Evolutionary conservation across 2,113 vertebrate genomes (phyloP), one percentile per base, ranked within the genome.

Genomic region (Trichechus manatus): DNA sequence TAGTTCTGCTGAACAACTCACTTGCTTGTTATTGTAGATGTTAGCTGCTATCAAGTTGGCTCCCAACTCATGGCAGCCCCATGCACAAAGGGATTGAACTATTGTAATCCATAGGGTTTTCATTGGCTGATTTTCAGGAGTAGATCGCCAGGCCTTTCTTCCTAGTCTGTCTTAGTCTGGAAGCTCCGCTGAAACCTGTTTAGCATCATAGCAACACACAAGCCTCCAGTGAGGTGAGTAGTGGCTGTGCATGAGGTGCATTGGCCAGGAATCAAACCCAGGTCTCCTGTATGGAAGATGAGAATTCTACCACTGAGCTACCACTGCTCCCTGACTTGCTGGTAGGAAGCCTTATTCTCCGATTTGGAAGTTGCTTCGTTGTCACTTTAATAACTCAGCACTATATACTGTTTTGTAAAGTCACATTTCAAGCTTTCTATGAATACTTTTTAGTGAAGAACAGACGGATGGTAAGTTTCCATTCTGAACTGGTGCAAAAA

Each of bases 261-360:
- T 19, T 31, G 33, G 68, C 68, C 68, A 72, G 68, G 33, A 72
- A 20, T 72, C 68, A 36, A 6, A n/a, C 5, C 17, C 68, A 72
- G 33, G 14, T n/a, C 5, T n/a, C 68, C 68, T 8, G 33, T 19
- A 20, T 72, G 17, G 68, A n/a, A 36, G 68, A 11, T 3, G 14
- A 36, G 68, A 72, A 19, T 72, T 19, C 68, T n/a, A 7, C 7
- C 33, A 20, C 33, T 36, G 33, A 36, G 29, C 15, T 13, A n/a
- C 59, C 68, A 36, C n/a, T 74, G 19, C 36, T 22, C n/a, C 20
- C 36, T 74, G 33, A 1, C 70, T 92, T 95, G 14, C 53, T 56
- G 39, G 10, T 31, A 97, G 20, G 68, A 96, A 93, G 63, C 17
- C 44, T 87, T 81, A 29, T 95, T 94, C 94, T 97, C 75, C 59